Evolutionary conservation across 2,113 vertebrate species (phyloP), one percentile per base, ranked within the genome.

Genomic region (Canis aureus): DNA sequence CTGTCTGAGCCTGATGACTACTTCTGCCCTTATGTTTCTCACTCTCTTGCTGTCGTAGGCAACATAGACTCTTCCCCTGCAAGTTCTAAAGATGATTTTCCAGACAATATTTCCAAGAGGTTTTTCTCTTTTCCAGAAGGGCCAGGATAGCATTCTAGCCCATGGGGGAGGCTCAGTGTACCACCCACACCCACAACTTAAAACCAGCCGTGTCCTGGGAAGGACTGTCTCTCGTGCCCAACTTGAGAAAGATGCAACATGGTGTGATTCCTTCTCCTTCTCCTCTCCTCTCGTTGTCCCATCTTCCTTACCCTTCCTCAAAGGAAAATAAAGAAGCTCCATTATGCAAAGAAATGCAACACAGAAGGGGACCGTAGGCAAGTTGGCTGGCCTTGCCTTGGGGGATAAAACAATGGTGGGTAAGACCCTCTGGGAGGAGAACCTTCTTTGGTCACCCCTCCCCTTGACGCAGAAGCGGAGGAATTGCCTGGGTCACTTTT

Each of bases 61-160:
- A 57, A 51, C 69, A 5, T 59, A 43, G 22, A 38, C 22, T 20
- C 11, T 80, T 57, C 57, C 5, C 23, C 38, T 85, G n/a, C 71
- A 38, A 67, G 19, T 71, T 38, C 22, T 67, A 53, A 81, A 81
- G 16, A 66, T 49, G 32, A 12, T 59, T 74, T 82, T 86, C 64
- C 89, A 43, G 15, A 20, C 49, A 32, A 62, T n/a, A 5, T n/a
- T 4, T 49, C 59, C 27, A 27, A 60, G n/a, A 43, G 4, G 6
- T 71, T 88, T 35, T 88, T 78, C 17, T 83, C 13, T 78, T 88
- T 93, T 53, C 55, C 69, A 11, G 32, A 87, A 79, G 53, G 19
- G 27, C 22, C n/a, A 5, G 19, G n/a, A 60, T 51, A 19, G 16
- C 35, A 3, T 5, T 12, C 20, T 38, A 38, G 8, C 25, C 19